These are phyloP conservation scores for Takifugu rubripes DNA, from an alignment of 2,797 vertebrate species.

Conservation along the genomic window DNA sequence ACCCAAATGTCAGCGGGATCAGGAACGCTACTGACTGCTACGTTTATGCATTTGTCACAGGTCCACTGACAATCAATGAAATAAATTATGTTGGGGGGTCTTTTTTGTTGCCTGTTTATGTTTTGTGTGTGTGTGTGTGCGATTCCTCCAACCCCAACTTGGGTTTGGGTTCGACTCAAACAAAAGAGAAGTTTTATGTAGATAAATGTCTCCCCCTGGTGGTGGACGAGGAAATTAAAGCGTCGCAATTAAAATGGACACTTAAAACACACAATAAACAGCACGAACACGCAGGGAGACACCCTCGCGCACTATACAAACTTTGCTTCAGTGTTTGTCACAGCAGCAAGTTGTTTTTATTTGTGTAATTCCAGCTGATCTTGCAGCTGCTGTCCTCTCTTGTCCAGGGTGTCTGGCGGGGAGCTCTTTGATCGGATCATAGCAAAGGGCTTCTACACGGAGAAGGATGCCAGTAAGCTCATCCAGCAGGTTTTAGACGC, in stretches of 20 bases:
- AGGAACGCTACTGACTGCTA: slow-evolving; percentile 22
- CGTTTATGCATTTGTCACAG: slow-evolving; percentile 36
- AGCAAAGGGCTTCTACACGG: slow-evolving; percentile 97
- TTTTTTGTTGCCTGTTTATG: neutral
- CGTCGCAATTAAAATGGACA: no score
- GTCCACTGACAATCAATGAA: slow-evolving; percentile 15
- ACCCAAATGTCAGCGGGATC: slow-evolving; percentile 53
- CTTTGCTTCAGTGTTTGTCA: neutral
- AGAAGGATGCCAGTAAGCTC: slow-evolving; percentile 93
- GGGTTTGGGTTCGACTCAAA: neutral
- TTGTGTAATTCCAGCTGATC: neutral
- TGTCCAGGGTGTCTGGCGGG: slow-evolving; percentile 88
- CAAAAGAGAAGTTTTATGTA: neutral
- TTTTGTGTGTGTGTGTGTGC: neutral
- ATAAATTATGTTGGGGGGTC: neutral
- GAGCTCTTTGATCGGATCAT: slow-evolving; percentile 97
- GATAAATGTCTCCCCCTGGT: slow-evolving; percentile 57
- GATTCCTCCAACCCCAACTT: no score
- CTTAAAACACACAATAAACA: no score
- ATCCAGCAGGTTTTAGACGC: slow-evolving; percentile 96
- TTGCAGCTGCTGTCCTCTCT: slow-evolving; percentile 4
- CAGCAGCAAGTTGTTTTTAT: neutral
- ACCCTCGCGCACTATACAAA: no score
- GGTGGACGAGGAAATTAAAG: slow-evolving; percentile 22
- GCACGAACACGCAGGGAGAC: neutral